Evolutionary conservation across 2,797 vertebrate species (phyloP).

Genomic region (Lagocephalus sceleratus): DNA sequence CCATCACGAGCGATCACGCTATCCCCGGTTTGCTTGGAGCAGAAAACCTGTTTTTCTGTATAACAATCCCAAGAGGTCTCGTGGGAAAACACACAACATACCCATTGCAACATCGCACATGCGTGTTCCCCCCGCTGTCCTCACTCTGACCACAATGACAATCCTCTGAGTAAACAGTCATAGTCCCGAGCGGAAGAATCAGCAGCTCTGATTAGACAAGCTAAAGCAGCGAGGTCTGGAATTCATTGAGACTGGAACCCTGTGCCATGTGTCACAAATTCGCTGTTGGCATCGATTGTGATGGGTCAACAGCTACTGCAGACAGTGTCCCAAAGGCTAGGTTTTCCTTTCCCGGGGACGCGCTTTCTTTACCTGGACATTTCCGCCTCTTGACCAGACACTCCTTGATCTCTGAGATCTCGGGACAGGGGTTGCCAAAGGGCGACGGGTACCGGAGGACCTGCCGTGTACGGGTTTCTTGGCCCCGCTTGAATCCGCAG

Average conservation of each 20-base stretch:
- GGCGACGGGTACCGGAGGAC: slow-evolving; percentile 85
- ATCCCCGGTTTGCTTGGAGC: slow-evolving; percentile 57
- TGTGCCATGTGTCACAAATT: slow-evolving; percentile 52
- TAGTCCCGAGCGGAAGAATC: slow-evolving; percentile 66
- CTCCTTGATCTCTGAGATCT: slow-evolving; percentile 85
- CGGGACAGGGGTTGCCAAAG: slow-evolving; percentile 84
- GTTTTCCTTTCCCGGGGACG: not conserved
- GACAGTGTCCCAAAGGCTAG: slow-evolving; percentile 1
- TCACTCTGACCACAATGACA: slow-evolving; percentile 65
- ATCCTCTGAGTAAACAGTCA: slow-evolving; percentile 68
- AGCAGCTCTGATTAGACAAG: slow-evolving; percentile 65
- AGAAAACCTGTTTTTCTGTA: slow-evolving; percentile 53
- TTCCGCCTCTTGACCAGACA: slow-evolving; percentile 89
- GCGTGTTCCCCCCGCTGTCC: slow-evolving; percentile 57
- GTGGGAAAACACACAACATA: slow-evolving; percentile 55
- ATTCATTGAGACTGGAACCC: slow-evolving; percentile 56
- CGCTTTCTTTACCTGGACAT: slow-evolving; percentile 83
- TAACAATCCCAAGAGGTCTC: slow-evolving; percentile 54
- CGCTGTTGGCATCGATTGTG: slow-evolving; percentile 24
- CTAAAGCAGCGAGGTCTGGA: slow-evolving; percentile 59
- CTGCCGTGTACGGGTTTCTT: slow-evolving; percentile 87
- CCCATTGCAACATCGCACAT: slow-evolving; percentile 69
- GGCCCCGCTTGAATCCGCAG: slow-evolving; percentile 91
- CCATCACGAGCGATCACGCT: slow-evolving; percentile 58
- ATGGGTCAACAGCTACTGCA: slow-evolving; percentile 26